These are phyloP conservation scores for Etheostoma spectabile DNA, from an alignment of 2,113 vertebrate species.

Conservation along the genomic window DNA sequence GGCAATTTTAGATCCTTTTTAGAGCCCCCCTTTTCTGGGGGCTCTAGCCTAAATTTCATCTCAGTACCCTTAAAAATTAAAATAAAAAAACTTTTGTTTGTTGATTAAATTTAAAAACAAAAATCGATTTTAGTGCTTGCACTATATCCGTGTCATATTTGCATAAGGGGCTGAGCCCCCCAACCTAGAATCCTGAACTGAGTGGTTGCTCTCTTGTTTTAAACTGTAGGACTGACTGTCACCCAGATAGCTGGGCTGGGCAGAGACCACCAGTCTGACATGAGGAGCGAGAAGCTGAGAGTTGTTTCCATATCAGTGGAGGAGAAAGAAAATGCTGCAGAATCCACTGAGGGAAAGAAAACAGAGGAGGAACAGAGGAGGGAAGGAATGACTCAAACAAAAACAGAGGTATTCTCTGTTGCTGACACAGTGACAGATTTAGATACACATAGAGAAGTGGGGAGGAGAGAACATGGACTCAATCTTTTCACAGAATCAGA, in stretches of 20 bases:
- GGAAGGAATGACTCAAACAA: constrained; percentile 1
- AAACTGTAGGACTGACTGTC: constrained; percentile 35
- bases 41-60: no score
- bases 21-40: no score
- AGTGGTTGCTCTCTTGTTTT: neutral
- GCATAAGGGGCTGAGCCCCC: no score
- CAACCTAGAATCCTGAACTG: neutral
- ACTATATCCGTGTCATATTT: no score
- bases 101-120: no score
- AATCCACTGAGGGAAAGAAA: constrained; percentile 5
- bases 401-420: constrained; percentile 1
- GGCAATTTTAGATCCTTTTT: no score
- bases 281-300: constrained; percentile 18
- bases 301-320: constrained; percentile 6
- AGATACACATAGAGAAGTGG: constrained; percentile 5
- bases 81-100: no score
- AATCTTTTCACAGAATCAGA: neutral
- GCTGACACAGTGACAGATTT: constrained; percentile 1
- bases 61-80: no score
- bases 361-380: constrained; percentile 15
- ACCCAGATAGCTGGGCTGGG: constrained; percentile 9
- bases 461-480: constrained; percentile 3
- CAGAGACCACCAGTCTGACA: constrained; percentile 14
- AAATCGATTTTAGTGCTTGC: no score
- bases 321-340: neutral